phyloP scores from a whole-genome alignment of 2,888 invertebrate species.

The Tetragnatha montana region DNA sequence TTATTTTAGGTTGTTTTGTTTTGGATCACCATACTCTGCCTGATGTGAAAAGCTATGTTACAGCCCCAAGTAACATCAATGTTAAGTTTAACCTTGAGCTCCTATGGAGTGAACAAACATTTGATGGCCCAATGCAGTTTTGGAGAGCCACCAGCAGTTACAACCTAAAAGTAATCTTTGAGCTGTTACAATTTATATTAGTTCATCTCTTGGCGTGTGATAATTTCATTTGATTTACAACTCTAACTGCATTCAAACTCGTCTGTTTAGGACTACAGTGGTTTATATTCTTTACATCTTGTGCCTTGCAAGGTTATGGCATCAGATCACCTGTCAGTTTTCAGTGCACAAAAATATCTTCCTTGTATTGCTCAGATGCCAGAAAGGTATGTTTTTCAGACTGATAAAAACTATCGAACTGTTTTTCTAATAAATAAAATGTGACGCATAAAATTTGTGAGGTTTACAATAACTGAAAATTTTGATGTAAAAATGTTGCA shows the following conservation, averaged over 20 bases:
- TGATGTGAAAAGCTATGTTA: slow-evolving; percentile 74
- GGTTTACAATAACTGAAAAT: neutral
- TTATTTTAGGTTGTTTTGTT: slow-evolving; percentile 75
- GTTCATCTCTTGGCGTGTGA: too few relatives aligned
- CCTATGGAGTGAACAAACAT: slow-evolving; percentile 76
- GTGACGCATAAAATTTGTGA: neutral
- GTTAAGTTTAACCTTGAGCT: slow-evolving; percentile 76
- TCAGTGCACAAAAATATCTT: slow-evolving; percentile 23
- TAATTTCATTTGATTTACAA: neutral
- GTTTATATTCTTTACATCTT: slow-evolving; percentile 40
- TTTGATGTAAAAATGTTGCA: neutral
- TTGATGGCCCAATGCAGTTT: slow-evolving; percentile 76
- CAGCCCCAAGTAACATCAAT: slow-evolving; percentile 74
- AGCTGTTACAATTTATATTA: too few relatives aligned
- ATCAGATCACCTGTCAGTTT: slow-evolving; percentile 2
- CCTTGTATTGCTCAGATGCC: slow-evolving; percentile 75
- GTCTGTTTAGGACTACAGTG: slow-evolving; percentile 57
- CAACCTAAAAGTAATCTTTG: slow-evolving; percentile 74
- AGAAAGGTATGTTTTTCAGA: slow-evolving; percentile 73
- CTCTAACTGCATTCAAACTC: neutral
- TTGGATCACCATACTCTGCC: slow-evolving; percentile 75
- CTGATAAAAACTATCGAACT: too few relatives aligned
- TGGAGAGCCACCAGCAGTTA: slow-evolving; percentile 77
- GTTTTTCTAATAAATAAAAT: neutral
- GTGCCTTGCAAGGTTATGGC: slow-evolving; percentile 51